These are phyloP conservation scores for Antedon mediterranea DNA, from an alignment of 53 echinoderm and acorn worm genomes.

Conservation along the genomic window DNA sequence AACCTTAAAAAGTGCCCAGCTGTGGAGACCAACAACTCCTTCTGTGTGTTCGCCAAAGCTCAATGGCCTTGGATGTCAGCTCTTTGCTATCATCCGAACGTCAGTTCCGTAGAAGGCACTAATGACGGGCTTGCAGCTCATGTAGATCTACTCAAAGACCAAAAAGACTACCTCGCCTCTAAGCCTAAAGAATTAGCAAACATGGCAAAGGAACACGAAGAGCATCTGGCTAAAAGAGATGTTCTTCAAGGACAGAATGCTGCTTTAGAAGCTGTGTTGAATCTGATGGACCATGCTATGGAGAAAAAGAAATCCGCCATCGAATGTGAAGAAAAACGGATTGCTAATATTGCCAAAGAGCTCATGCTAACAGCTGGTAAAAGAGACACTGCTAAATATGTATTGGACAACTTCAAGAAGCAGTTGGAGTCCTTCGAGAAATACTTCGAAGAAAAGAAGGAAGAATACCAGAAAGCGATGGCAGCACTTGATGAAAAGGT, in stretches of 20 bases:
- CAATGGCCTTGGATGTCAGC: not conserved
- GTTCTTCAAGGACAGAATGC: not conserved
- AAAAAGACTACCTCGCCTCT: not conserved
- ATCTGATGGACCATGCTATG: not conserved
- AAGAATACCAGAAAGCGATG: not conserved
- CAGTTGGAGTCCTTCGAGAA: not conserved
- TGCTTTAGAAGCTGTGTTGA: not conserved
- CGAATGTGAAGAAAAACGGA: not conserved
- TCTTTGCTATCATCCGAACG: not conserved
- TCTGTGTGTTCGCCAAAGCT: not conserved
- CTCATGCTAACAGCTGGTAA: not conserved
- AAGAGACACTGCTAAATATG: not conserved
- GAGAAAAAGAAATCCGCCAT: not conserved
- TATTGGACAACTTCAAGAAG: not conserved
- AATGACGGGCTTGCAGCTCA: not conserved
- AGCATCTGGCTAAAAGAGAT: not conserved
- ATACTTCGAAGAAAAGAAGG: not conserved
- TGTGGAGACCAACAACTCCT: not conserved
- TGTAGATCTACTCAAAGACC: not conserved
- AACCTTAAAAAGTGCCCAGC: not conserved
- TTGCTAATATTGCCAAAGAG: not conserved
- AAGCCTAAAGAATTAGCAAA: not conserved
- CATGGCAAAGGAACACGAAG: not conserved
- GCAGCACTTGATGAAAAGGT: not conserved
- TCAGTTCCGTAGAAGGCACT: not conserved